A percentile compares a stretch with the other conserved stretches of the same genome.
These are phyloP conservation scores for Tichodroma muraria DNA, from an alignment of 2,113 vertebrate species.

Conservation along the genomic window DNA sequence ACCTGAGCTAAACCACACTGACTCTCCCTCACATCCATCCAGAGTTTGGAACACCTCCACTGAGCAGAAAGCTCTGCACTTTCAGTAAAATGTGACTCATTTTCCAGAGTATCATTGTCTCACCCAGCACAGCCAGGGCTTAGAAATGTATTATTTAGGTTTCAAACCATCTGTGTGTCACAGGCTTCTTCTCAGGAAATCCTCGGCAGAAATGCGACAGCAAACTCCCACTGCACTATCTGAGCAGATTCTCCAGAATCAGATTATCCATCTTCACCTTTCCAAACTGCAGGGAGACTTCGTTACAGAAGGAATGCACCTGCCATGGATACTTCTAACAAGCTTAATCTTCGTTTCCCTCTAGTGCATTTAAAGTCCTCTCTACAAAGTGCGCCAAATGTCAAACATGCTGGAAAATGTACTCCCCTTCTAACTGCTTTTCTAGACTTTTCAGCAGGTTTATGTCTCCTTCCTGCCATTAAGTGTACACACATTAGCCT, in stretches of 20 bases:
- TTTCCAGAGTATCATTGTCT: background rate
- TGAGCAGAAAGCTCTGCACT: background rate
- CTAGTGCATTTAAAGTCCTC: background rate
- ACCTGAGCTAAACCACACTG: background rate
- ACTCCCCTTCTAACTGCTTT: background rate
- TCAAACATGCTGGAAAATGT: background rate
- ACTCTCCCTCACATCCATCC: background rate
- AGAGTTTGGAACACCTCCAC: background rate
- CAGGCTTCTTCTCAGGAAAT: background rate
- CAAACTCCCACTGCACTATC: background rate
- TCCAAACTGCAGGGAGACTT: background rate
- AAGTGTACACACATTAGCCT: background rate
- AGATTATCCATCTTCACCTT: background rate
- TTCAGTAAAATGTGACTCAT: background rate
- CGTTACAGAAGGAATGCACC: background rate
- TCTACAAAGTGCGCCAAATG: background rate
- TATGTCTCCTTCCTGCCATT: background rate
- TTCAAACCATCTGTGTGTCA: background rate
- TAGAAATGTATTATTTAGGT: background rate
- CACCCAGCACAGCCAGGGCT: background rate
- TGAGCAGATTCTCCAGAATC: background rate
- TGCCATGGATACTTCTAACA: background rate
- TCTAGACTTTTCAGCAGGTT: background rate
- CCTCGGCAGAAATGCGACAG: background rate
- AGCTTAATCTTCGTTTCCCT: background rate